These are phyloP conservation scores for Drosophila affinis DNA, from an alignment of 2,888 invertebrate species.

Conservation along the genomic window DNA sequence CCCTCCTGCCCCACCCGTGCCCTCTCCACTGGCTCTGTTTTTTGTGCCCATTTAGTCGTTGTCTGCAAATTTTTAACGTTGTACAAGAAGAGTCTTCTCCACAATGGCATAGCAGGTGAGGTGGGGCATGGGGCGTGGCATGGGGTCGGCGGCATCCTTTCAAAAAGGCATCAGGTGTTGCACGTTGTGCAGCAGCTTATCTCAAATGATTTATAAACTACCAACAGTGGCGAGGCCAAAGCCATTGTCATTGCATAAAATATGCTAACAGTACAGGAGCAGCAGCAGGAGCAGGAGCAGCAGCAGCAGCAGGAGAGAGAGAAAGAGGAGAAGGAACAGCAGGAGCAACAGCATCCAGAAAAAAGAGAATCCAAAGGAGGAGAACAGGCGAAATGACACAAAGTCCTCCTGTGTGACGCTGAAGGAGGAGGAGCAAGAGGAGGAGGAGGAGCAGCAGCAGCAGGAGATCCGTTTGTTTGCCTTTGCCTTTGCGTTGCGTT, in stretches of 20 bases:
- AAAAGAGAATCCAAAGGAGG: background rate
- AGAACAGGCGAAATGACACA: constrained; percentile 21
- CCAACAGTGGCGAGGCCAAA: constrained; percentile 81
- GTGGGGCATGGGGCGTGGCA: constrained; percentile 14
- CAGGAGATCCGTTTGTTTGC: constrained; percentile 30
- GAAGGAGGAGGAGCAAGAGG: constrained; percentile 40
- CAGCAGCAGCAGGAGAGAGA: constrained; percentile 13
- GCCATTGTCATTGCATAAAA: constrained; percentile 83
- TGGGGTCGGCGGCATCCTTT: constrained; percentile 67
- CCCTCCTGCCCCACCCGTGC: too few relatives aligned
- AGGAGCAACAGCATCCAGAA: too few relatives aligned
- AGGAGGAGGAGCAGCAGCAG: constrained; percentile 37
- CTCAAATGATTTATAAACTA: constrained; percentile 83
- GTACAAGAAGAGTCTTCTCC: constrained; percentile 35
- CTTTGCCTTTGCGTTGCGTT: background rate
- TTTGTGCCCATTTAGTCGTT: constrained; percentile 73
- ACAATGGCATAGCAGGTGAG: constrained; percentile 35
- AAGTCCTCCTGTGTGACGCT: constrained; percentile 11
- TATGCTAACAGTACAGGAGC: constrained; percentile 71
- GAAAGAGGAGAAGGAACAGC: constrained; percentile 6
- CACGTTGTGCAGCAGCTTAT: constrained; percentile 82
- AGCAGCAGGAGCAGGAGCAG: constrained; percentile 45
- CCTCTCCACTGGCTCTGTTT: constrained; percentile 51
- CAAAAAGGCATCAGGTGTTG: constrained; percentile 81
- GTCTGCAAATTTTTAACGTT: constrained; percentile 71